Percentiles rank a stretch among this genome's conserved stretches.
phyloP scores from a whole-genome alignment of 2,888 invertebrate species.

The Acleris cristana region DNA sequence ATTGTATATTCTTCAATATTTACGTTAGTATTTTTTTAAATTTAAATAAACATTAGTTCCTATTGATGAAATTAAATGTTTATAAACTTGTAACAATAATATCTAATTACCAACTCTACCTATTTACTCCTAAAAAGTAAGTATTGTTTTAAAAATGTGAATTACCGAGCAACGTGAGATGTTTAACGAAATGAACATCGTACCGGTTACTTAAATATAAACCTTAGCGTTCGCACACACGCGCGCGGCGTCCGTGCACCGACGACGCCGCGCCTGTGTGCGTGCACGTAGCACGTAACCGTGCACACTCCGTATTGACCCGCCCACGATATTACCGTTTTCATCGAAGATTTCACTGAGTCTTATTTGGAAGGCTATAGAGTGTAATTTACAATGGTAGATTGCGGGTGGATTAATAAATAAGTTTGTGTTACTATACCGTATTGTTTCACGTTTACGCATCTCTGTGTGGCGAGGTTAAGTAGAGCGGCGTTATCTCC shows the following conservation, averaged over 20 bases:
- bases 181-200: slow-evolving; percentile 67
- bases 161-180: slow-evolving; percentile 54
- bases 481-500: slow-evolving; percentile 83
- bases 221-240: slow-evolving; percentile 79
- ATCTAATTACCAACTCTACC: too few relatives aligned
- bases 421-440: slow-evolving; percentile 77
- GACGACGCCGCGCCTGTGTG: slow-evolving; percentile 51
- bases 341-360: slow-evolving; percentile 46
- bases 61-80: too few relatives aligned
- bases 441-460: slow-evolving; percentile 83
- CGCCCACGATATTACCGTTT: slow-evolving; percentile 37
- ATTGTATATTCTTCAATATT: neutral
- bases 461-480: slow-evolving; percentile 82
- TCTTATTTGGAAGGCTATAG: slow-evolving; percentile 49
- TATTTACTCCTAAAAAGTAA: too few relatives aligned
- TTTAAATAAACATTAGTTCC: too few relatives aligned
- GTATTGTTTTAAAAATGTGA: slow-evolving; percentile 27
- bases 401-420: slow-evolving; percentile 51
- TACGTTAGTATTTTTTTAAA: too few relatives aligned
- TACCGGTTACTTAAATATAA: slow-evolving; percentile 61
- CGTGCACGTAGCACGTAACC: slow-evolving; percentile 59
- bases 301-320: slow-evolving; percentile 46
- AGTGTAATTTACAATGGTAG: slow-evolving; percentile 46
- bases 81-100: too few relatives aligned
- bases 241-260: slow-evolving; percentile 34